Evolutionary conservation across 1,140 invertebrate genomes (phyloP), one percentile per base, ranked within the genome.

Genomic region (Leptoteleia sp.): DNA sequence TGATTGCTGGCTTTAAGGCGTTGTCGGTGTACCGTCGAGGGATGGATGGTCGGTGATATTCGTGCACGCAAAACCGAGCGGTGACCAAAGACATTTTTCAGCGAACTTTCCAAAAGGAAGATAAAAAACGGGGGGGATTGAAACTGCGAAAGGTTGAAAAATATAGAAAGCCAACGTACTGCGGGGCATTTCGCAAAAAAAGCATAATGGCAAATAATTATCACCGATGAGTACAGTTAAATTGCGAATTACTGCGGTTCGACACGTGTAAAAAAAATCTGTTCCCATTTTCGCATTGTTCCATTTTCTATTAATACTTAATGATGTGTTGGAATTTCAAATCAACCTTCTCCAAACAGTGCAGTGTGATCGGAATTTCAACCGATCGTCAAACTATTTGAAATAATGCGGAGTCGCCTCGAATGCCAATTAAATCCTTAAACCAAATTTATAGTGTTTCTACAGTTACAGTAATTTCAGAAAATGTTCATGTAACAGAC

Each of bases 1-100:
- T 83, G 85, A 88, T 87, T 87, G 85, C 85, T 79, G 81, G 85
- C 82, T 88, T 87, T 87, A 84, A 87, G 83, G 68, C 80, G 76
- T 45, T 73, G 82, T 76, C 64, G 43, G 35, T 64, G 80, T 68
- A 81, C 77, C 40, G 68, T 40, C 52, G 55, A 64, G 79, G 75
- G 79, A 67, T 54, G 70, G 62, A 73, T 47, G 65, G 68, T 68
- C 52, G 65, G 68, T 68, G 61, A 76, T 68, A 80, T 76, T 76
- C 72, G 70, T 80, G 65, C 13, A 47, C 48, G 1, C 33, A 29
- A 43, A 31, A 61, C 64, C 47, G 47, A 73, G 6, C 15, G 43
- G 40, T 70, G 70, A 71, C 75, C 75, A 70, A 27, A 55, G 13
- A 57, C 8, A 68, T 35, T 48, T 65, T 47, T 35, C n/a, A 67